Conservation (phyloP, 2,797 vertebrate genomes). For the Cossypha caffra region DNA sequence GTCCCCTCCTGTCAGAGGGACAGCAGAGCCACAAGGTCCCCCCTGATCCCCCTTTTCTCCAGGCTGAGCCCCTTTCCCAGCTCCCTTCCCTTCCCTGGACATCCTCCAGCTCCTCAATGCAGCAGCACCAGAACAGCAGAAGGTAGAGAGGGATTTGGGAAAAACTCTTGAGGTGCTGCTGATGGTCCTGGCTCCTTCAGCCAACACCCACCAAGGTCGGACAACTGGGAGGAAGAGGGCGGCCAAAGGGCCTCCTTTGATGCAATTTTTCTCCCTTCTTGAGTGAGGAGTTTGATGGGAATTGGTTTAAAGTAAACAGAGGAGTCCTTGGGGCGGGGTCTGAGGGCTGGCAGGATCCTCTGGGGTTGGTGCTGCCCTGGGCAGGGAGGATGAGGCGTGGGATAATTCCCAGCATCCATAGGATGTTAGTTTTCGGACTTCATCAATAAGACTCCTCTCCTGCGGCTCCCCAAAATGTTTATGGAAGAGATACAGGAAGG, state of each 20-base stretch:
- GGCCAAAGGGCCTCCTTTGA: neutral
- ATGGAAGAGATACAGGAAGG: constrained; percentile 64
- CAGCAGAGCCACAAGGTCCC: neutral
- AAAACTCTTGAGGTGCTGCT: neutral
- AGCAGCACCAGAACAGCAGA: neutral
- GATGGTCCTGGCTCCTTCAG: neutral
- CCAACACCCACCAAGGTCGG: accelerated
- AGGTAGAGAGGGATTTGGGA: neutral
- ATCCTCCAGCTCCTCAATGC: neutral
- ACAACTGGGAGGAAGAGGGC: neutral
- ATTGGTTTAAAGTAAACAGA: neutral
- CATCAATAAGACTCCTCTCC: constrained; percentile 48
- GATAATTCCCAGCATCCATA: constrained; percentile 20
- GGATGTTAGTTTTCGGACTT: constrained; percentile 41
- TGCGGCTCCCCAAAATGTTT: constrained; percentile 45
- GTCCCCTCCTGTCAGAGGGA: neutral
- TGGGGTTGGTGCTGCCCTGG: neutral
- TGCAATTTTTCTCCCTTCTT: neutral
- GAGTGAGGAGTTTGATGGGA: neutral
- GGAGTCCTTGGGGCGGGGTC: neutral
- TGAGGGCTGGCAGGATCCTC: neutral
- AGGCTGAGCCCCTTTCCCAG: neutral
- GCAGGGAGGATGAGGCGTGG: neutral
- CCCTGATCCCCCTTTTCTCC: neutral
- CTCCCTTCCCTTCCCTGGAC: accelerated